phyloP scores from a whole-genome alignment of 2,888 invertebrate species.

The Lottia gigantea region DNA sequence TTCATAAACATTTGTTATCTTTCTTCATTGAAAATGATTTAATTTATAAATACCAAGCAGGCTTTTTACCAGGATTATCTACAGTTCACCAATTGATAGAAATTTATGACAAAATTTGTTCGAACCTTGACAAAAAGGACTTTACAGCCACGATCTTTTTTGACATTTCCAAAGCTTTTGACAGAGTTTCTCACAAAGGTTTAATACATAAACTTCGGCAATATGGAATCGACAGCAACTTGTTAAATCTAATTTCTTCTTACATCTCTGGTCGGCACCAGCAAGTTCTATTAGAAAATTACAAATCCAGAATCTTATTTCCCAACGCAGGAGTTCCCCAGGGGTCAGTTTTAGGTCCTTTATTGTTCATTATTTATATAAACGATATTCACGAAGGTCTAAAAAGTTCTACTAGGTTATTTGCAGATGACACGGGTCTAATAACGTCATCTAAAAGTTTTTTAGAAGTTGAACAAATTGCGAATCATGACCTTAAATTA shows the following conservation, averaged over 20 bases:
- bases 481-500: neutral
- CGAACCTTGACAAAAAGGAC: conserved; percentile 23
- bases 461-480: neutral
- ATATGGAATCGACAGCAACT: conserved; percentile 12
- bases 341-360: neutral
- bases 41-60: conserved; percentile 33
- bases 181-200: conserved; percentile 1
- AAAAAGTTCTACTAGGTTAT: neutral
- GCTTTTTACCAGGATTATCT: conserved; percentile 33
- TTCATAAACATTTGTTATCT: conserved; percentile 28
- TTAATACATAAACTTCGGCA: conserved; percentile 15
- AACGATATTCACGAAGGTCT: neutral
- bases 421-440: neutral
- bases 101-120: conserved; percentile 27
- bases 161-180: conserved; percentile 31
- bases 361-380: neutral
- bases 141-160: conserved; percentile 32
- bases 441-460: neutral
- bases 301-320: neutral
- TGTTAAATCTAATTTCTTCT: neutral
- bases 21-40: conserved; percentile 27
- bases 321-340: neutral
- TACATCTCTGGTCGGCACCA: neutral
- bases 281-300: neutral
- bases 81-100: conserved; percentile 35